Conservation (phyloP, 2,888 invertebrate genomes). For the Anoncus sp. region DNA sequence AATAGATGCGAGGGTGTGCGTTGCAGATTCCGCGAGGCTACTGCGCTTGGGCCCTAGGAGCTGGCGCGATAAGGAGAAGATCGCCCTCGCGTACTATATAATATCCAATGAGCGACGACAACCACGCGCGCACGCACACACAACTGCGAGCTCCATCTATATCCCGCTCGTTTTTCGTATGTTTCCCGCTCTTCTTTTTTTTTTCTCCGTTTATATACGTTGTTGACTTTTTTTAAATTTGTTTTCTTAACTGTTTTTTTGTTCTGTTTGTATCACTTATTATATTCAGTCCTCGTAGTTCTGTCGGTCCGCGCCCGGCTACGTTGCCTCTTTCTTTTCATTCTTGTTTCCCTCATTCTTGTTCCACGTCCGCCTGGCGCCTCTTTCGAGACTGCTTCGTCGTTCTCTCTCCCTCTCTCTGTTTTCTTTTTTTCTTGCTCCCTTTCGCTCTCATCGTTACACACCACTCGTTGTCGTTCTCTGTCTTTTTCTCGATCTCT, state of each 20-base stretch:
- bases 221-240: conserved; percentile 23
- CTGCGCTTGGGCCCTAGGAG: conserved; percentile 45
- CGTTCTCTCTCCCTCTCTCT: conserved; percentile 37
- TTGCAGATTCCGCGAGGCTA: conserved; percentile 66
- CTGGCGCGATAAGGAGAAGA: conserved; percentile 46
- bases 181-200: conserved; percentile 20
- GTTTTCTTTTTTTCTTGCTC: conserved; percentile 26
- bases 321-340: conserved; percentile 38
- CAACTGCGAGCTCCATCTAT: conserved; percentile 18
- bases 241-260: conserved; percentile 43
- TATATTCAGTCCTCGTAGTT: conserved; percentile 50
- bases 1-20: conserved; percentile 77
- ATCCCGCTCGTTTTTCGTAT: conserved; percentile 33
- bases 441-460: conserved; percentile 18
- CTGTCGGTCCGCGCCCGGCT: conserved; percentile 44
- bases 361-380: conserved; percentile 64
- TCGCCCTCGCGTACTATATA: conserved; percentile 21
- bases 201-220: conserved; percentile 32
- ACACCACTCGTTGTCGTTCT: conserved; percentile 17
- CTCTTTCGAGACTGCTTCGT: conserved; percentile 45
- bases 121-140: too few relatives aligned
- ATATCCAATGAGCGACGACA: conserved; percentile 32
- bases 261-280: conserved; percentile 39
- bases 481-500: conserved; percentile 10
- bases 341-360: conserved; percentile 63